Evolutionary conservation across 2,888 invertebrate species (phyloP), one percentile per base, ranked within the genome.

Genomic region (Phyllotreta striolata): DNA sequence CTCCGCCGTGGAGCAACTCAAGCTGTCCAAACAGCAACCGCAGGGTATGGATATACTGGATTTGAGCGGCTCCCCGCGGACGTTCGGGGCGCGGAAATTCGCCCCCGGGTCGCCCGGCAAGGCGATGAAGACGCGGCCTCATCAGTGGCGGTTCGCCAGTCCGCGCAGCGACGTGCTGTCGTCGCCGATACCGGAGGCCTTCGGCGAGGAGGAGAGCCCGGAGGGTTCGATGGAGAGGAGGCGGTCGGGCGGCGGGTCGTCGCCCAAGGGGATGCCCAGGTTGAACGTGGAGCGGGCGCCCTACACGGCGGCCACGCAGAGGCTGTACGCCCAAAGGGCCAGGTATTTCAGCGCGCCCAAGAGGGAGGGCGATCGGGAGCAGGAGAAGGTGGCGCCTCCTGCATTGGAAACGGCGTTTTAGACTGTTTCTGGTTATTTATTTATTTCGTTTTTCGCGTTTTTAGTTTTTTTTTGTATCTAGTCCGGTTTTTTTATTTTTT

Each of bases 181-280:
- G 44, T 91, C 91, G 49, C 92, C 93, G 62, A 95, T 95, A 79
- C 89, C 89, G 43, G 94, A 95, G 84, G 94, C 90, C 71, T 89
- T 91, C 75, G 92, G 92, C 76, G 90, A 89, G 76, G 93, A 93
- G 76, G 91, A 92, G 71, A 88, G 85, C 72, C 86, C 87, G 1
- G 86, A 85, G 67, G 86, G 86, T 73, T 87, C 87, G 12, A 83
- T 84, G 37, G 87, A 87, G 74, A 85, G 84, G 72, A 83, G 82
- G 62, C 84, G 35, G 8, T 60, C 62, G 49, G 66, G 64, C 47
- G 62, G 55, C 14, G 66, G 69, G 58, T 64, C 54, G 10, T 64
- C 63, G 10, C 66, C 66, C 1, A 63, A 67, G 52, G 67, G 64
- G 35, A 60, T 64, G 64, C 65, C 66, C 12, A 61, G 57, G 62